Percentiles rank a stretch among this genome's conserved stretches.
phyloP scores from a whole-genome alignment of 2,797 vertebrate species.

The Miichthys miiuy region DNA sequence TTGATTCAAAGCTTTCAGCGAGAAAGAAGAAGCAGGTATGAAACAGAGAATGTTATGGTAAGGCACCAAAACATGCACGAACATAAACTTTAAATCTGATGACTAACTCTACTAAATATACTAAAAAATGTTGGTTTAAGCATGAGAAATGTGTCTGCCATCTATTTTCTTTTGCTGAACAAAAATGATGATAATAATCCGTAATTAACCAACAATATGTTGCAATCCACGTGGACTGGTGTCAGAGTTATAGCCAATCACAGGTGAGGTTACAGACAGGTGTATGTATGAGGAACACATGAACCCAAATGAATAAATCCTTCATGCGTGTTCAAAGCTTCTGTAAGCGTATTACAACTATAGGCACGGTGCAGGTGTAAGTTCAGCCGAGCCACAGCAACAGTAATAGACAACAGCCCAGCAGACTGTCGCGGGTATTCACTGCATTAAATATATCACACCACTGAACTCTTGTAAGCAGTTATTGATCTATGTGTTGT shows the following conservation, averaged over 20 bases:
- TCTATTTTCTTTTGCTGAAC: not conserved
- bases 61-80: not conserved
- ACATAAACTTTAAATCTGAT: not conserved
- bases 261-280: conserved; percentile 16
- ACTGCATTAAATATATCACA: too few species aligned
- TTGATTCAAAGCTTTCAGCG: not conserved
- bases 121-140: not conserved
- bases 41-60: too few species aligned
- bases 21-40: too few species aligned
- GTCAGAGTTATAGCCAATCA: not conserved
- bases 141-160: not conserved
- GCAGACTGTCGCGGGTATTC: rapidly evolving
- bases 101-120: not conserved
- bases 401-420: not conserved
- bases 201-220: not conserved
- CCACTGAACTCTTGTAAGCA: not conserved
- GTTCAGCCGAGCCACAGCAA: conserved; percentile 2
- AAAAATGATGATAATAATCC: not conserved
- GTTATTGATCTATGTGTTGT: not conserved
- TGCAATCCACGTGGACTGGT: too few species aligned
- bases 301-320: conserved; percentile 27
- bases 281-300: not conserved
- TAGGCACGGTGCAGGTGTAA: not conserved
- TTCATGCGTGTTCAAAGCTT: conserved; percentile 46
- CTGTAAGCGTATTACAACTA: conserved; percentile 60